Evolutionary conservation across 2,113 vertebrate species (phyloP).

Genomic region (Syngnathus floridae): DNA sequence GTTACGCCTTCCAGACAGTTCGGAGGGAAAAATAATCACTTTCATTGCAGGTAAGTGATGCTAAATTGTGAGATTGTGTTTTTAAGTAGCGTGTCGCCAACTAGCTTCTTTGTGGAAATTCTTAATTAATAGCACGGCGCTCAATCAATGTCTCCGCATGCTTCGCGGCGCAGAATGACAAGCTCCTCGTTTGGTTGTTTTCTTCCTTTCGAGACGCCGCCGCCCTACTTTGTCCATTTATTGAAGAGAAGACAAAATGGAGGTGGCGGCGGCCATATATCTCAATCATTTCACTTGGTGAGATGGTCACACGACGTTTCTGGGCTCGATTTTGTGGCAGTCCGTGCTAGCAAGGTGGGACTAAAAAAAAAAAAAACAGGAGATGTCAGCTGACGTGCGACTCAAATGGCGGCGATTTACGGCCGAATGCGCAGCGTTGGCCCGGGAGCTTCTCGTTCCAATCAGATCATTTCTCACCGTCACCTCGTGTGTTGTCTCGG

Average conservation of each 20-base stretch:
- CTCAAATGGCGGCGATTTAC: neutral
- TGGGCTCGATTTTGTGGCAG: neutral
- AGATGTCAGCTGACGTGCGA: too few relatives aligned
- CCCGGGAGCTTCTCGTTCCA: neutral
- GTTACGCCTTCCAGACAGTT: slow-evolving; percentile 8
- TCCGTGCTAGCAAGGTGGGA: too few relatives aligned
- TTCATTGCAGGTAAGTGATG: neutral
- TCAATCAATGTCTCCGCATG: neutral
- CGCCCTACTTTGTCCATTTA: slow-evolving; percentile 10
- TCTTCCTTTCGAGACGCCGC: slow-evolving; percentile 4
- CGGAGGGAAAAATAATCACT: slow-evolving; percentile 3
- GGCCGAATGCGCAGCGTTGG: neutral
- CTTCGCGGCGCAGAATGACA: neutral
- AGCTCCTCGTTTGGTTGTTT: neutral
- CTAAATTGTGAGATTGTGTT: neutral
- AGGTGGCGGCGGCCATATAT: neutral
- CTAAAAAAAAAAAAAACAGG: too few relatives aligned
- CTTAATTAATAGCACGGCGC: slow-evolving; percentile 9
- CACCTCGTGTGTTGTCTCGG: slow-evolving; percentile 24
- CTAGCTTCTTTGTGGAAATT: slow-evolving; percentile 7
- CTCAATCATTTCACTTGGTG: slow-evolving; percentile 23
- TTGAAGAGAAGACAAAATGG: slow-evolving; percentile 8
- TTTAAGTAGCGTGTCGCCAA: neutral
- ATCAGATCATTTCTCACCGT: neutral
- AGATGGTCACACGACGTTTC: neutral